Conservation (phyloP, 53 echinoderm and acorn worm genomes). For the Holothuria scabra region DNA sequence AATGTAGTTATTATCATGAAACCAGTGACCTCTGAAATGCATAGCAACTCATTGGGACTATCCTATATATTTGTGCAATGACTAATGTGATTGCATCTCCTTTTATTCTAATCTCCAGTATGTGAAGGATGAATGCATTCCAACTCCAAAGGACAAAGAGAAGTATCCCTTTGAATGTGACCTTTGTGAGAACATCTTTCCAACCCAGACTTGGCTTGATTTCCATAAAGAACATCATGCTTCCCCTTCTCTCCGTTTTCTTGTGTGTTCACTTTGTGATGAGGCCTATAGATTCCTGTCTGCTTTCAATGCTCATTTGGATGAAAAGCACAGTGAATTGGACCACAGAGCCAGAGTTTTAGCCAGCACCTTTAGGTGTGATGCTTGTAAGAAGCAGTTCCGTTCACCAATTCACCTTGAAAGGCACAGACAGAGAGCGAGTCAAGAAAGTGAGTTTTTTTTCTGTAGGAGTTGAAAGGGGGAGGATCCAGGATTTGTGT, state of each 20-base stretch:
- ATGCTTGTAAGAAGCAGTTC: constrained; percentile 87
- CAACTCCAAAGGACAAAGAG: constrained; percentile 67
- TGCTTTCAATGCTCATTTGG: constrained; percentile 73
- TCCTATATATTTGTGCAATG: too few relatives aligned
- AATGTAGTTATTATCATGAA: too few relatives aligned
- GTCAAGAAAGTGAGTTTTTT: constrained; percentile 69
- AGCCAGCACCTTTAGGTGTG: constrained; percentile 95
- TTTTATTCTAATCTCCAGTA: neutral
- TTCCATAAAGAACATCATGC: constrained; percentile 82
- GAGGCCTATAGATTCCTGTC: constrained; percentile 80
- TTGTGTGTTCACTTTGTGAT: constrained; percentile 84
- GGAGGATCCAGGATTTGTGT: neutral
- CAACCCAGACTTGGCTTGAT: constrained; percentile 87
- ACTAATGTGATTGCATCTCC: too few relatives aligned
- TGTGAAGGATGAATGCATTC: constrained; percentile 83
- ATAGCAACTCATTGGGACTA: too few relatives aligned
- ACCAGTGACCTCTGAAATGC: too few relatives aligned
- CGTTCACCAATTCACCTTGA: constrained; percentile 88
- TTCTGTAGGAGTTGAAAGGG: neutral
- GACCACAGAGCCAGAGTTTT: constrained; percentile 69
- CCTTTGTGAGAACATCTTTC: constrained; percentile 72
- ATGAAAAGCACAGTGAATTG: constrained; percentile 67
- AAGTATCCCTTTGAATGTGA: constrained; percentile 78
- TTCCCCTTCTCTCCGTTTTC: constrained; percentile 69
- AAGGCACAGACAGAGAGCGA: constrained; percentile 79